Evolutionary conservation across 2,113 vertebrate species (phyloP).

Genomic region (Coracopsis vasa): DNA sequence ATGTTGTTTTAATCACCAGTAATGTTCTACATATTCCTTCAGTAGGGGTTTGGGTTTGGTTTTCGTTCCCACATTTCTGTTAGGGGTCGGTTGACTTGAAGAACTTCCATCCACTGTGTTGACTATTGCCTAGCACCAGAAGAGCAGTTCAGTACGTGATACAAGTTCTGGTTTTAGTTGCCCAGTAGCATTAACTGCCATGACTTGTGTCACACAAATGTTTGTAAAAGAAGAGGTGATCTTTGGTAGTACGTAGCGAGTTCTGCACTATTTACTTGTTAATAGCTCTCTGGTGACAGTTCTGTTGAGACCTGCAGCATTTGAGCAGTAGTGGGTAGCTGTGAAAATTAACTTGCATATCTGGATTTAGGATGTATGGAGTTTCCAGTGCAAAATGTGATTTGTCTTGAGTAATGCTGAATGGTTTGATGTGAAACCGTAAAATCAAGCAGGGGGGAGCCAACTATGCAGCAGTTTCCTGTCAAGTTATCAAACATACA

Average conservation of each 20-base stretch:
- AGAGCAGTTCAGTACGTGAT: not conserved
- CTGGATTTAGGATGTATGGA: not conserved
- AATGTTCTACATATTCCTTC: not conserved
- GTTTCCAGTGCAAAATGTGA: slow-evolving; percentile 44
- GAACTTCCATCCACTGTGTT: not conserved
- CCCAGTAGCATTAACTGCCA: not conserved
- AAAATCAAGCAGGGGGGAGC: slow-evolving; percentile 37
- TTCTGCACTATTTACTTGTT: not conserved
- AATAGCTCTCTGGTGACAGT: not conserved
- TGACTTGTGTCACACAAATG: not conserved
- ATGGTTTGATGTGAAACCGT: not conserved
- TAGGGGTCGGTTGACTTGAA: not conserved
- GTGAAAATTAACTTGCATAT: not conserved
- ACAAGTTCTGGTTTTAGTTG: not conserved
- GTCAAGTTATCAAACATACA: slow-evolving; percentile 52
- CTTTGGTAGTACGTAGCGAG: not conserved
- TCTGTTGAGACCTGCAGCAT: not conserved
- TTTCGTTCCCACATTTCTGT: not conserved
- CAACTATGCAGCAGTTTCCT: slow-evolving; percentile 56
- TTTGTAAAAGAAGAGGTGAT: not conserved
- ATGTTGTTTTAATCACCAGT: not conserved
- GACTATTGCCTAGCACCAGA: not conserved
- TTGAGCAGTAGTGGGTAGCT: not conserved
- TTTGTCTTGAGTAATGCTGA: slow-evolving; percentile 46
- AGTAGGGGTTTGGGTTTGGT: not conserved